Conservation (phyloP, 1,140 invertebrate species). For the Caenorhabditis briggsae region DNA sequence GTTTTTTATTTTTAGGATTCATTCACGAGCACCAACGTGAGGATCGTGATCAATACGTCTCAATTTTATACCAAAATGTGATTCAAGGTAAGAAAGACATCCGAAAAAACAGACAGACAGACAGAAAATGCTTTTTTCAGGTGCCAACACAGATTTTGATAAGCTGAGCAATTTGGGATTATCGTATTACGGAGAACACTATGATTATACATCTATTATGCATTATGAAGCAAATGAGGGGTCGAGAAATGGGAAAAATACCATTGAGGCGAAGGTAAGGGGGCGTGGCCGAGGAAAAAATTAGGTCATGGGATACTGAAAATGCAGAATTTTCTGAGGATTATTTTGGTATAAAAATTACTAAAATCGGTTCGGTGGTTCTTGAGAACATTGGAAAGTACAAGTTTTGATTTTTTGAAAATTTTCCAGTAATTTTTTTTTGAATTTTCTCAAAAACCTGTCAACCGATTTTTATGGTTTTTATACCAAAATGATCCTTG, state of each 20-base stretch:
- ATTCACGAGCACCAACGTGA: conserved; percentile 78
- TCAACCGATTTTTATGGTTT: not conserved
- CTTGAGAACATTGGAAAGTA: too few species aligned
- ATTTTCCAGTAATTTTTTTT: too few species aligned
- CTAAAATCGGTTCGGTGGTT: too few species aligned
- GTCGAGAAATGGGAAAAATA: conserved; percentile 74
- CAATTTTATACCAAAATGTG: conserved; percentile 73
- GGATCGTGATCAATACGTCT: conserved; percentile 74
- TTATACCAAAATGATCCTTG: not conserved
- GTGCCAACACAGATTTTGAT: conserved; percentile 77
- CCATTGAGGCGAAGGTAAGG: conserved; percentile 73
- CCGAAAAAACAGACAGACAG: not conserved
- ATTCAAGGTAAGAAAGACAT: conserved; percentile 68
- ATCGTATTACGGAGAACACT: conserved; percentile 75
- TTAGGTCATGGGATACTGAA: too few species aligned
- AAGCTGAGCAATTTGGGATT: conserved; percentile 74
- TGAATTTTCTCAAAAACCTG: too few species aligned
- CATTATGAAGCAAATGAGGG: conserved; percentile 74
- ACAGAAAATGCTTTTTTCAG: conserved; percentile 57
- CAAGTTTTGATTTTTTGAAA: too few species aligned
- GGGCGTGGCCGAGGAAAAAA: not conserved
- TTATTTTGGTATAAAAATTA: too few species aligned
- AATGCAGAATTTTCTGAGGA: too few species aligned
- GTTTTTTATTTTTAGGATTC: conserved; percentile 65
- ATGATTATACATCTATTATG: conserved; percentile 75